Percentiles rank a stretch among this genome's conserved stretches.
Evolutionary conservation across 2,797 vertebrate species (phyloP).

Genomic region (Acanthurus lineatus): DNA sequence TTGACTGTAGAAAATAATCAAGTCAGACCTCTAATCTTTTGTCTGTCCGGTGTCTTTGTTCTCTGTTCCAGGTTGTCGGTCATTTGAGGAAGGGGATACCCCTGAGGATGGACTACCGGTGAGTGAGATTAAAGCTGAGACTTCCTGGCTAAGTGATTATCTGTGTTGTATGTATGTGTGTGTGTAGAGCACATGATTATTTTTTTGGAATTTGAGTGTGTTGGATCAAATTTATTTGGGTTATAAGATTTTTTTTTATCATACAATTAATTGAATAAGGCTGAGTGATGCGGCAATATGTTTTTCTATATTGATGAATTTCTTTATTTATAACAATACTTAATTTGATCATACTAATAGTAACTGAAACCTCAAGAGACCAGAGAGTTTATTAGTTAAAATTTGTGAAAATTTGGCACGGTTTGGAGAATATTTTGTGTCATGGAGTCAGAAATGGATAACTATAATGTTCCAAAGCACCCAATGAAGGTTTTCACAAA

Average conservation of each 20-base stretch:
- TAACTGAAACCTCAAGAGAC: too few species aligned
- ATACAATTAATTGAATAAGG: too few species aligned
- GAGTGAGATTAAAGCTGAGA: conserved; percentile 73
- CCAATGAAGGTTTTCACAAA: neutral
- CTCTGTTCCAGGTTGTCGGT: conserved; percentile 87
- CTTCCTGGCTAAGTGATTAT: neutral
- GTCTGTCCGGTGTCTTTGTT: conserved; percentile 1
- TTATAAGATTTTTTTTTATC: neutral
- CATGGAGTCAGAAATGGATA: neutral
- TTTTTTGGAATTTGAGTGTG: neutral
- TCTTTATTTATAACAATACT: too few species aligned
- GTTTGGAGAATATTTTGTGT: neutral
- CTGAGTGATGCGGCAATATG: too few species aligned
- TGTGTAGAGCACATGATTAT: neutral
- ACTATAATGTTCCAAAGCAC: conserved; percentile 2
- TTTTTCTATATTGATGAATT: too few species aligned
- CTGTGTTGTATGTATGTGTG: neutral
- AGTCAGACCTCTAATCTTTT: conserved; percentile 8
- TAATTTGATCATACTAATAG: too few species aligned
- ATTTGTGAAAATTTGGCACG: too few species aligned
- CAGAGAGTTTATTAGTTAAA: too few species aligned
- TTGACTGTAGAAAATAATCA: neutral
- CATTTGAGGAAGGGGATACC: conserved; percentile 89
- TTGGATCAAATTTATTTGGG: neutral
- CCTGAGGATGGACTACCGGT: conserved; percentile 93